phyloP scores from a whole-genome alignment of 1,140 invertebrate genomes.

The Sycophila sp. region DNA sequence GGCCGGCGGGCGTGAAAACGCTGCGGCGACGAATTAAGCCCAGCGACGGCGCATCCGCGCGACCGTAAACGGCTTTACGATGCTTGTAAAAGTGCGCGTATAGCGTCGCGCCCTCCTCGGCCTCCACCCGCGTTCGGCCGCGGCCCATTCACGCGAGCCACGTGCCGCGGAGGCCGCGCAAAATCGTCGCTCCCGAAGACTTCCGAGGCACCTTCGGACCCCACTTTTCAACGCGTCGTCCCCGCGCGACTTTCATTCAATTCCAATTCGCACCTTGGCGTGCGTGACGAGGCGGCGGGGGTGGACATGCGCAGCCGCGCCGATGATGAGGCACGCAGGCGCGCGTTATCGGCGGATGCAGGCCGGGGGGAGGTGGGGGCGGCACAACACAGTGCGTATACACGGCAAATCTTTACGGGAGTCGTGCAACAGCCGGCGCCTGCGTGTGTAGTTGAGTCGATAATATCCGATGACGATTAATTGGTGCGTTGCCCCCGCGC shows the following conservation, averaged over 20 bases:
- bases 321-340: not conserved
- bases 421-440: not conserved
- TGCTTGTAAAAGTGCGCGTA: conserved; percentile 12
- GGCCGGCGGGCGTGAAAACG: not conserved
- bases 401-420: not conserved
- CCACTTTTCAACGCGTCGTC: no score
- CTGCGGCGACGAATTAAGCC: not conserved
- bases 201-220: no score
- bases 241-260: conserved; percentile 3
- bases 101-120: not conserved
- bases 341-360: no score
- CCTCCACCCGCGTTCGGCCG: not conserved
- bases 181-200: not conserved
- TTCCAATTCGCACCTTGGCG: not conserved
- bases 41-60: not conserved
- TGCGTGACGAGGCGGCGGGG: no score
- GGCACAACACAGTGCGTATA: not conserved
- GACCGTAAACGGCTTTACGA: conserved; percentile 17
- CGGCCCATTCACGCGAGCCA: not conserved
- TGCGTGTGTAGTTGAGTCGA: not conserved
- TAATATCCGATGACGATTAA: conserved; percentile 2
- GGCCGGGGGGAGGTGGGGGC: no score
- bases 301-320: not conserved
- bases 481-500: no score
- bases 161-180: not conserved